Base-by-base conservation (phyloP, 2,113 vertebrate genomes). In the Holacanthus passer region DNA sequence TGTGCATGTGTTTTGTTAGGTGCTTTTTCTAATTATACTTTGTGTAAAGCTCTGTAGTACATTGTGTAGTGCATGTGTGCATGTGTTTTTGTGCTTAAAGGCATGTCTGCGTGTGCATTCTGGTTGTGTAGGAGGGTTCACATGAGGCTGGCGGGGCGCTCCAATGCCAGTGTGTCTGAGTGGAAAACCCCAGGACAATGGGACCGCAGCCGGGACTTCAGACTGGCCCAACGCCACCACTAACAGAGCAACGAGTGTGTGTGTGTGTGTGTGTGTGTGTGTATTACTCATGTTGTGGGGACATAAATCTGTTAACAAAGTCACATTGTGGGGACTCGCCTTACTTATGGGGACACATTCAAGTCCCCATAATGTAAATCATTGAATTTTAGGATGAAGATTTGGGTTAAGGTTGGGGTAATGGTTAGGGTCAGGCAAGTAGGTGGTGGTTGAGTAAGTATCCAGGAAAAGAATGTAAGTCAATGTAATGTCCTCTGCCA, bases 171-270 rank as follows among this genome's bases (percentile, higher is more conserved):
- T 87, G 84, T 87, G 87, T 90, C 89, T 87, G 84, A 93, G 79
- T 87, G 90, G 92, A 94, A 93, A 91, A 87, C 78, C 83, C 84
- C 83, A 71, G 65, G 69, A 94, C 88, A 92, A 93, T 87, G 84
- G 87, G 79, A 78, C 63, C 71, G 7, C 41, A 67, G 74, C 74
- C 52, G 67, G 83, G 73, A 85, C 77, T 91, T 80, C 70, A 88
- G 76, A 70, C 63, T 89, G 88, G 87, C 87, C 41, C 69, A 62
- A 22, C 45, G 83, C 90, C 89, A 89, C 60, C 84, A 87, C 82
- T 78, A 85, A 83, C 80, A 89, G 53, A 84, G 53, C 69, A 43
- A 47, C n/a, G 66, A 66, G 67, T 77, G 65, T 53, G 58, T 66
- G 53, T 68, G 10, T 65, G 20, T 71, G 58, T 73, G 41, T 55